These are phyloP conservation scores for Odontamblyopus lacepedii DNA, from an alignment of 2,797 vertebrate species.

Conservation along the genomic window DNA sequence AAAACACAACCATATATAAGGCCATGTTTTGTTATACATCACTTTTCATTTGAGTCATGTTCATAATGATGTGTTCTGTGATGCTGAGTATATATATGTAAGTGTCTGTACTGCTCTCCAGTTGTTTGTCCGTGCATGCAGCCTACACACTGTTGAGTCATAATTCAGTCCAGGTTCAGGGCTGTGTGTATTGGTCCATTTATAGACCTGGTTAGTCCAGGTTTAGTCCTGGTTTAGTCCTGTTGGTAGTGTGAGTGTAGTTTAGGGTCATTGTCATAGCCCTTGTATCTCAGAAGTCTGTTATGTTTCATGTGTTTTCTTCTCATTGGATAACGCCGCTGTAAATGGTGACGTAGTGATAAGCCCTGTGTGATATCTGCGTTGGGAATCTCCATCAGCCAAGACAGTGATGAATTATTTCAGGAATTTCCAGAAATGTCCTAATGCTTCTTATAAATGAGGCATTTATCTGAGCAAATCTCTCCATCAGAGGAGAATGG, in stretches of 20 bases:
- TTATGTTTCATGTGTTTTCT: background rate
- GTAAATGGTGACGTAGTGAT: background rate
- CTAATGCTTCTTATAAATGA: background rate
- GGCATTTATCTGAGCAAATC: background rate
- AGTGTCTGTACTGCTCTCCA: background rate
- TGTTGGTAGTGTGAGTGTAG: no score
- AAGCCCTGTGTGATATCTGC: background rate
- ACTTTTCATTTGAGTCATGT: background rate
- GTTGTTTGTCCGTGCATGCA: background rate
- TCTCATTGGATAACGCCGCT: background rate
- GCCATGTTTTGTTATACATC: background rate
- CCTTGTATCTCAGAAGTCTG: background rate
- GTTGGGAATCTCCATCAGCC: slow-evolving; percentile 15
- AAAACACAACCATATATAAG: background rate
- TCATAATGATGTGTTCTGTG: background rate
- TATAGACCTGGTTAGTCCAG: background rate
- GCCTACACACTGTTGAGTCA: background rate
- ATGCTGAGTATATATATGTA: background rate
- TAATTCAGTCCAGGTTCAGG: background rate
- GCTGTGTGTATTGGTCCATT: background rate
- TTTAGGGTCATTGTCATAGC: no score
- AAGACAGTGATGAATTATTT: slow-evolving; percentile 29
- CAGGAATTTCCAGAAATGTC: background rate
- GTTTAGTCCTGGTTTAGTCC: background rate
- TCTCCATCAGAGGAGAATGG: background rate